phyloP scores from a whole-genome alignment of 2,888 invertebrate species.

The Alviniconcha strummeri region DNA sequence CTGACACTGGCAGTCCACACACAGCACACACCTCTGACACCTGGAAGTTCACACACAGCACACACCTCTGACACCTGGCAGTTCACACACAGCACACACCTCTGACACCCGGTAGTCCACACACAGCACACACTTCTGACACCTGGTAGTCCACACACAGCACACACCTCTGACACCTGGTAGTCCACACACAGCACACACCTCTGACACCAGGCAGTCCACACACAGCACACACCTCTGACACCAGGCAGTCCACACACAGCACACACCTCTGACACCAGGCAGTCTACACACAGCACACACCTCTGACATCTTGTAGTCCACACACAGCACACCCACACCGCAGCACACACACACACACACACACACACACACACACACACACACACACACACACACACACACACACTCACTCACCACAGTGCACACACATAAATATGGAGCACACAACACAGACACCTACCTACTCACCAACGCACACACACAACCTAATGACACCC shows the following conservation, averaged over 20 bases:
- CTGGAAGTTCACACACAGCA: too few relatives aligned
- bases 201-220: background rate
- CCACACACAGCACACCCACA: background rate
- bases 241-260: background rate
- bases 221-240: background rate
- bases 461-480: background rate
- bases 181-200: background rate
- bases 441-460: background rate
- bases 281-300: too few relatives aligned
- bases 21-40: too few relatives aligned
- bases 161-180: background rate
- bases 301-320: too few relatives aligned
- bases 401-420: background rate
- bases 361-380: background rate
- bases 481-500: too few relatives aligned
- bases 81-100: too few relatives aligned
- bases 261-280: background rate
- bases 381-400: slow-evolving; percentile 16
- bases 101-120: too few relatives aligned
- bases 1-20: background rate
- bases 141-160: background rate
- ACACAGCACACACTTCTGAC: too few relatives aligned
- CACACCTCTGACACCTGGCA: too few relatives aligned
- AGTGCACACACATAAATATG: too few relatives aligned
- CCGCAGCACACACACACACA: background rate